These are phyloP conservation scores for Tetraneura akinire DNA, from an alignment of 1,140 invertebrate genomes.

Conservation along the genomic window DNA sequence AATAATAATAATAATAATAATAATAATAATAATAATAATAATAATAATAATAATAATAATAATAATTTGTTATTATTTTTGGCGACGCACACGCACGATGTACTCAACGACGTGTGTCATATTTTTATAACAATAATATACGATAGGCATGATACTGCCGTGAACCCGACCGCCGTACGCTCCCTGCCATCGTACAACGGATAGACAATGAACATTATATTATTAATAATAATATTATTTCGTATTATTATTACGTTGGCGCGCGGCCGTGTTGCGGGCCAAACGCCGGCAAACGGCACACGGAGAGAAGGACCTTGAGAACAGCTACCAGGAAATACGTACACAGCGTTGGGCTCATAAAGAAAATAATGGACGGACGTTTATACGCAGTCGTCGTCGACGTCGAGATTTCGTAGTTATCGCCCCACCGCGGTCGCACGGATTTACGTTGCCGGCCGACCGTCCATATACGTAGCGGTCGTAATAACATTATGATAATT, in stretches of 20 bases:
- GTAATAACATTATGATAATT: too few species aligned
- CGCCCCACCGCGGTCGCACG: neutral
- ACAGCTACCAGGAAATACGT: constrained; percentile 34
- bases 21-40: neutral
- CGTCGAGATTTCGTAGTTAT: constrained; percentile 28
- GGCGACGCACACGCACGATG: neutral
- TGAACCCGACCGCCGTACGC: neutral
- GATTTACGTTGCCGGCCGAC: too few species aligned
- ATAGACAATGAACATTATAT: constrained; percentile 29
- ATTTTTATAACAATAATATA: too few species aligned
- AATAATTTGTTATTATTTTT: neutral
- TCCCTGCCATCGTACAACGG: neutral
- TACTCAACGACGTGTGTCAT: too few species aligned
- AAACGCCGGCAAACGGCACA: too few species aligned
- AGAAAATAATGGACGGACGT: constrained; percentile 35
- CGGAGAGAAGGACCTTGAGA: constrained; percentile 24
- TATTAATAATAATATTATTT: neutral
- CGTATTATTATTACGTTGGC: constrained; percentile 6
- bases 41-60: neutral
- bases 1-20: neutral
- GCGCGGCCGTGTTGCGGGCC: constrained; percentile 11
- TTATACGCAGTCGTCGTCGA: neutral
- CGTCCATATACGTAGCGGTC: too few species aligned
- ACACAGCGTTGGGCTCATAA: neutral
- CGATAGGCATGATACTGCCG: neutral